Evolutionary conservation across 2,888 invertebrate genomes (phyloP), one percentile per base, ranked within the genome.

Genomic region (Loripinus fragilis): DNA sequence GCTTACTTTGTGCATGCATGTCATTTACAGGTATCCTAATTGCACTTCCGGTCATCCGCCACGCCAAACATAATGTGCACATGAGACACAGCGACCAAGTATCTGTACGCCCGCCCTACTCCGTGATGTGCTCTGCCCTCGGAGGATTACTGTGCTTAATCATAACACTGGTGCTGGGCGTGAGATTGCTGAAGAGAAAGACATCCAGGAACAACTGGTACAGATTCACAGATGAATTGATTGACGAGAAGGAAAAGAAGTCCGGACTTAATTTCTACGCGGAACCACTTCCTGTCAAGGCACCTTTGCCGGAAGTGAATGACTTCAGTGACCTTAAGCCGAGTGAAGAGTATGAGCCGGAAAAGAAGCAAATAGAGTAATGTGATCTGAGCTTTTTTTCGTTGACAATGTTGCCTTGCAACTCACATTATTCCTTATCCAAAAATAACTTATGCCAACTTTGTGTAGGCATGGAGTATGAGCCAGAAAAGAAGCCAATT

Each of bases 161-260:
- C n/a, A 67, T 71, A 10, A 55, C 67, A 30, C 25, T 80, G n/a
- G 55, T 76, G 12, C 68, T 71, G 35, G 41, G 69, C 38, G 15
- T 68, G 38, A 76, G 80, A 42, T 30, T 64, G 30, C n/a, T 38
- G 23, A 20, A 45, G 41, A 75, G 67, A 48, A 72, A 45, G 8
- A 17, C 52, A 2, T 28, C 33, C 25, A 28, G 55, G 23, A 75
- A 75, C 30, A 30, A 74, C 12, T 83, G 83, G 83, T 71, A 78
- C 66, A 70, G 70, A 45, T 78, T 83, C 55, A 80, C 78, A 68
- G 78, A 83, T 65, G 83, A 80, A n/a, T 48, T 76, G 2, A 76
- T 76, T 5, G 33, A 17, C 3, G 72, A 80, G 30, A 48, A 30
- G 17, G 81, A 76, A 28, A 75, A 78, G 76, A 73, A 75, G 33